Base-by-base conservation (phyloP, 2,797 vertebrate species). In the Cyprinella venusta region DNA sequence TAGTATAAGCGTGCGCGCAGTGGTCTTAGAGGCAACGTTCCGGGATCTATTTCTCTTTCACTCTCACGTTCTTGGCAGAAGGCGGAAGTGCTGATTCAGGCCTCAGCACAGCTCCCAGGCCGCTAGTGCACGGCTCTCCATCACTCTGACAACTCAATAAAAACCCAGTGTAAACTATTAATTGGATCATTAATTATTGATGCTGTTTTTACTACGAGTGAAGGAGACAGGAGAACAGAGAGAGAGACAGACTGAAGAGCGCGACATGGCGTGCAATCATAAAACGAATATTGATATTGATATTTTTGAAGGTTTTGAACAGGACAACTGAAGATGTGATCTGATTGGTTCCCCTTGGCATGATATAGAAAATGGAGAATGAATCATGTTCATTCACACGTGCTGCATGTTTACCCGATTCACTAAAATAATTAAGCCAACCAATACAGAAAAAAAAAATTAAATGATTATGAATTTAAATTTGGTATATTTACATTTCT, bases 161-260 rank as follows among this genome's bases (percentile, higher is more conserved):
- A 96, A 95, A 93, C 87, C 83, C 92, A 93, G 92, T 95, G 94
- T 95, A 96, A 96, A 95, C 92, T 93, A 94, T 94, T 95, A 96
- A 97, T 96, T 95, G 94, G 92, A 93, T 95, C 94, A 95, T 96
- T 96, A 96, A 95, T 96, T 97, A 96, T 91, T 96, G 94, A 95
- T 92, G 90, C 93, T 91, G 84, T 91, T 92, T 95, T 95, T 92
- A 95, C 92, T 93, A 94, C 89, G 89, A 91, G 92, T 91, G 74
- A 86, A 63, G 79, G 84, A 85, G 90, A 90, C 81, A 91, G 86
- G 89, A 87, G 85, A 65, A 36, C 79, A 80, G 9, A 21, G 52
- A 71, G 76, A 76, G 76, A 84, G 36, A 76, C 18, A 48, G 75
- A 81, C 33, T 59, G 36, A 79, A 88, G 42, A 85, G 83, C 86